phyloP scores from a whole-genome alignment of 2,797 vertebrate genomes.

The Bradypodion pumilum region DNA sequence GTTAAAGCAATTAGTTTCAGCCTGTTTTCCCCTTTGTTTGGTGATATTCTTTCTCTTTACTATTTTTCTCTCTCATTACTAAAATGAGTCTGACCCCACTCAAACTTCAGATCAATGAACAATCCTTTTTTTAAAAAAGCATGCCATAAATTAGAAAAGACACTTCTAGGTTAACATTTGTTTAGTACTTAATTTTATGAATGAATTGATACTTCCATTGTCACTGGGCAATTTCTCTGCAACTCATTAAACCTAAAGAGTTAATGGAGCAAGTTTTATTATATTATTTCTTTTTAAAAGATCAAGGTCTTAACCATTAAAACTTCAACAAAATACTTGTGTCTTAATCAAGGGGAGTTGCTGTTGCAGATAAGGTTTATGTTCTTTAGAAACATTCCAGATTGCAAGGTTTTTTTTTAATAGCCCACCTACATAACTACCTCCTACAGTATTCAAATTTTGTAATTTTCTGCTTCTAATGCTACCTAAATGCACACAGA shows the following conservation, averaged over 20 bases:
- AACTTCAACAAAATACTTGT: constrained; percentile 72
- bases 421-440: constrained; percentile 71
- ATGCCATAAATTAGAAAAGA: neutral
- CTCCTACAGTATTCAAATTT: constrained; percentile 71
- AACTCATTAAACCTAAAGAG: constrained; percentile 67
- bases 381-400: constrained; percentile 74
- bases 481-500: constrained; percentile 69
- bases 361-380: constrained; percentile 70
- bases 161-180: constrained; percentile 37
- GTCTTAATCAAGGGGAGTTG: constrained; percentile 72
- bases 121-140: neutral
- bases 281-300: constrained; percentile 67
- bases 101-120: neutral
- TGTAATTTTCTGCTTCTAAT: constrained; percentile 74
- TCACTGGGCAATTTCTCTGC: constrained; percentile 66
- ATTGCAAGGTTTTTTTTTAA: constrained; percentile 71
- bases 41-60: too few species aligned
- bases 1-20: neutral
- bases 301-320: constrained; percentile 75
- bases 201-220: constrained; percentile 56
- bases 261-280: constrained; percentile 69
- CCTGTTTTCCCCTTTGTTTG: too few species aligned
- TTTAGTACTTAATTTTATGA: constrained; percentile 66
- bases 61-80: too few species aligned
- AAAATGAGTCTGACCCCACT: too few species aligned